phyloP scores from a whole-genome alignment of 2,113 vertebrate genomes.

The Martes martes region DNA sequence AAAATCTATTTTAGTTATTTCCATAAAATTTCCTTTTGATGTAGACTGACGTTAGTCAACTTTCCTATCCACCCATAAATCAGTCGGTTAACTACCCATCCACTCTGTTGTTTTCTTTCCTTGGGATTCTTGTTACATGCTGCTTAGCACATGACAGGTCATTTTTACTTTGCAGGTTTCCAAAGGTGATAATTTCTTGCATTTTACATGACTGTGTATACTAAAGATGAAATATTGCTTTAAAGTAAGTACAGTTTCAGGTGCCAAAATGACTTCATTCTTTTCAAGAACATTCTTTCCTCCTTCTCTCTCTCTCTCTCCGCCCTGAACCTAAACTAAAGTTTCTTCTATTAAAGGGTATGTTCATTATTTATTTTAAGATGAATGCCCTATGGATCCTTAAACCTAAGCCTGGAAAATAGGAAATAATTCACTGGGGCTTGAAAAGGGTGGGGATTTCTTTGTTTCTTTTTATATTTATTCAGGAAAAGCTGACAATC shows the following conservation, averaged over 20 bases:
- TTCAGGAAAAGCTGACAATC: conserved; percentile 99
- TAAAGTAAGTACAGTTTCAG: conserved; percentile 65
- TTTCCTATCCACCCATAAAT: conserved; percentile 57
- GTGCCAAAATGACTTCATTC: not conserved
- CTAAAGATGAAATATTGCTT: conserved; percentile 69
- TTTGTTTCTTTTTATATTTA: conserved; percentile 99
- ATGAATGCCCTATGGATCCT: conserved; percentile 78
- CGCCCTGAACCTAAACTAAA: conserved; percentile 68
- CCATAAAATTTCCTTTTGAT: conserved; percentile 32
- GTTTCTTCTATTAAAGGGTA: conserved; percentile 79
- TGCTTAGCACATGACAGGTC: conserved; percentile 53
- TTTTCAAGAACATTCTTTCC: conserved; percentile 70
- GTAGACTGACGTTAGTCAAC: conserved; percentile 49
- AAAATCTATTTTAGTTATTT: conserved; percentile 11
- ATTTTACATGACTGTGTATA: conserved; percentile 61
- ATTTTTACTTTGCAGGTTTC: conserved; percentile 69
- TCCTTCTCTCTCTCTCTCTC: not conserved
- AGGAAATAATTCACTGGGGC: conserved; percentile 89
- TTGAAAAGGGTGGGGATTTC: conserved; percentile 91
- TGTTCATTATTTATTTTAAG: conserved; percentile 77
- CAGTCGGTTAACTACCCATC: conserved; percentile 62
- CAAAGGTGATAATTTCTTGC: conserved; percentile 75
- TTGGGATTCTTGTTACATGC: conserved; percentile 56
- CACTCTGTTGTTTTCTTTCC: conserved; percentile 65
- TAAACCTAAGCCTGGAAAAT: conserved; percentile 84